These are phyloP conservation scores for Paramormyrops kingsleyae DNA, from an alignment of 2,113 vertebrate species.

Conservation along the genomic window DNA sequence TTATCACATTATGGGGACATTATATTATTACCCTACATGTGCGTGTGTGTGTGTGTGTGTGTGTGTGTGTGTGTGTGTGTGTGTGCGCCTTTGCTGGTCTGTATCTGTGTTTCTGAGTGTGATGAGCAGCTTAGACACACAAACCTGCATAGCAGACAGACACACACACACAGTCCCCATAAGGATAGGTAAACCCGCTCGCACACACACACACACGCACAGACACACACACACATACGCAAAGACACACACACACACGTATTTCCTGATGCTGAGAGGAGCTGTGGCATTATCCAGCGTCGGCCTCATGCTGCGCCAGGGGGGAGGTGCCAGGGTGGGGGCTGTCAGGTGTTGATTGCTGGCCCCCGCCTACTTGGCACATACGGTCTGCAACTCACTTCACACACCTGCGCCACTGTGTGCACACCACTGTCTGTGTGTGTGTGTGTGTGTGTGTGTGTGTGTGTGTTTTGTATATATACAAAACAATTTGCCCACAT, in stretches of 20 bases:
- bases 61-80: too few species aligned
- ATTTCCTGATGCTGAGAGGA: background rate
- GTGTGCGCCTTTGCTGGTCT: background rate
- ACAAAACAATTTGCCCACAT: background rate
- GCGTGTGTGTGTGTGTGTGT: too few species aligned
- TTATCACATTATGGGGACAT: too few species aligned
- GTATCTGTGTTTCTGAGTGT: background rate
- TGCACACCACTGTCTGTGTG: background rate
- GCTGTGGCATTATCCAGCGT: background rate
- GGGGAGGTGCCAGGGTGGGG: background rate
- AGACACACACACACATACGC: background rate
- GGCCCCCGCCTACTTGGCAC: background rate
- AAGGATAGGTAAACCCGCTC: too few species aligned
- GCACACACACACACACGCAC: conserved; percentile 19
- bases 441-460: background rate
- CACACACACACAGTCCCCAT: background rate
- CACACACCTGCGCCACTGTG: conserved; percentile 18
- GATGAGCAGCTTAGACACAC: background rate
- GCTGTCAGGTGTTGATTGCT: conserved; percentile 10
- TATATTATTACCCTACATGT: too few species aligned
- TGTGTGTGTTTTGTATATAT: background rate
- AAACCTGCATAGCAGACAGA: background rate
- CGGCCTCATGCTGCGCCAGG: background rate
- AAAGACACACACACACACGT: background rate
- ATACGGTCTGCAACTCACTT: conserved; percentile 6